phyloP scores from a whole-genome alignment of 2,113 vertebrate species.

The Accipiter cooperii region DNA sequence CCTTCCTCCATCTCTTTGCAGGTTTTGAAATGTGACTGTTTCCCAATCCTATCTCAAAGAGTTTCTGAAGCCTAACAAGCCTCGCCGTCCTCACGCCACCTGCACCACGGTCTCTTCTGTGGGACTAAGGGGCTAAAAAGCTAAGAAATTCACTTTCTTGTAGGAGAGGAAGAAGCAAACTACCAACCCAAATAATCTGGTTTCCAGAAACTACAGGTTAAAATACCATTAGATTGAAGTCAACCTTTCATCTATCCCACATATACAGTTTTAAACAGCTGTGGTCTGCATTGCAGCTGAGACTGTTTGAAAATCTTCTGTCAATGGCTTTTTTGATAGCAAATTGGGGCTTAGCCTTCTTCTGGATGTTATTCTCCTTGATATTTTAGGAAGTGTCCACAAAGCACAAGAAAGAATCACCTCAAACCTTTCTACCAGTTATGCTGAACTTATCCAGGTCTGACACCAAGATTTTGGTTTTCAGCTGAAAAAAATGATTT shows the following conservation, averaged over 20 bases:
- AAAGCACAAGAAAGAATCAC: background rate
- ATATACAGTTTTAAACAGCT: background rate
- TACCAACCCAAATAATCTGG: background rate
- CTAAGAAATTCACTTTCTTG: background rate
- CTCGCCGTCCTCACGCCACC: background rate
- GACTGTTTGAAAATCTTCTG: background rate
- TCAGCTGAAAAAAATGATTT: background rate
- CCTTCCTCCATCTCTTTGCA: background rate
- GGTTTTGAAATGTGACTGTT: background rate
- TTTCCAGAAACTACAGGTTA: conserved; percentile 4
- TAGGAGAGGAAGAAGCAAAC: background rate
- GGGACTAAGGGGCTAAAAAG: background rate
- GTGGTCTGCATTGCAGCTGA: conserved; percentile 5
- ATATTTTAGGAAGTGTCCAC: background rate
- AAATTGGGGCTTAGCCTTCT: background rate
- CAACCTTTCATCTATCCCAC: background rate
- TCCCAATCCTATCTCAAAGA: background rate
- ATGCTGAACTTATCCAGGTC: background rate
- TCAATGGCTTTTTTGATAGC: background rate
- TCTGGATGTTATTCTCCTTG: background rate
- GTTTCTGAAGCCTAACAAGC: background rate
- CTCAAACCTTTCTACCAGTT: background rate
- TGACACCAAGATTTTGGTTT: background rate
- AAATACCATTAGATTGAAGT: conserved; percentile 25
- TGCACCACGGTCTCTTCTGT: background rate